Evolutionary conservation across 1,140 invertebrate genomes (phyloP).

Genomic region (Matsumurasca onukii): DNA sequence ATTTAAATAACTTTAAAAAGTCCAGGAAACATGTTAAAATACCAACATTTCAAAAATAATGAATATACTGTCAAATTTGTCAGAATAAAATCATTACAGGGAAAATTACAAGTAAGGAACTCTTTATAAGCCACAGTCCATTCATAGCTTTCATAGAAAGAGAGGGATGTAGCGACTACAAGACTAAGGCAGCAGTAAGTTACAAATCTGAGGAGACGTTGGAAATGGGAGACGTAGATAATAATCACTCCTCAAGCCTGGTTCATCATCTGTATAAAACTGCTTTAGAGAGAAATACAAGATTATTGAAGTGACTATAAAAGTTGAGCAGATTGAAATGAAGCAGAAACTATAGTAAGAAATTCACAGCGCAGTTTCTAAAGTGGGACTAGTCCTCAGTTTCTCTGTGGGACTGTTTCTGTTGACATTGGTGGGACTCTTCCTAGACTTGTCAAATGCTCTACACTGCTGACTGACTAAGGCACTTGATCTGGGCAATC

Average conservation of each 20-base stretch:
- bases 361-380: conserved; percentile 38
- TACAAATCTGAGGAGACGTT: neutral
- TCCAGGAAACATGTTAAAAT: neutral
- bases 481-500: conserved; percentile 32
- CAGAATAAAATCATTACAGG: neutral
- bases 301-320: neutral
- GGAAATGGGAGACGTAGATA: neutral
- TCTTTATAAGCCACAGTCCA: neutral
- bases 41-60: neutral
- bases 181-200: neutral
- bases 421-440: conserved; percentile 29
- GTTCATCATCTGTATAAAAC: neutral
- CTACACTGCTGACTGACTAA: conserved; percentile 37
- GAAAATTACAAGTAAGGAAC: neutral
- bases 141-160: conserved; percentile 20
- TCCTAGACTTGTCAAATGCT: conserved; percentile 32
- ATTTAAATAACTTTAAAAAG: neutral
- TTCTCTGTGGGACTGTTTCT: conserved; percentile 33
- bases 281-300: neutral
- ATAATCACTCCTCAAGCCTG: neutral
- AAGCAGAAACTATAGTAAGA: neutral
- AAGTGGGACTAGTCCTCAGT: conserved; percentile 30
- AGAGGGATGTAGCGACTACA: neutral
- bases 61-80: neutral
- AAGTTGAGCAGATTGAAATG: neutral